A percentile compares a stretch with the other conserved stretches of the same genome.
phyloP scores from a whole-genome alignment of 1,140 invertebrate species.

The Zaprionus ornatus region DNA sequence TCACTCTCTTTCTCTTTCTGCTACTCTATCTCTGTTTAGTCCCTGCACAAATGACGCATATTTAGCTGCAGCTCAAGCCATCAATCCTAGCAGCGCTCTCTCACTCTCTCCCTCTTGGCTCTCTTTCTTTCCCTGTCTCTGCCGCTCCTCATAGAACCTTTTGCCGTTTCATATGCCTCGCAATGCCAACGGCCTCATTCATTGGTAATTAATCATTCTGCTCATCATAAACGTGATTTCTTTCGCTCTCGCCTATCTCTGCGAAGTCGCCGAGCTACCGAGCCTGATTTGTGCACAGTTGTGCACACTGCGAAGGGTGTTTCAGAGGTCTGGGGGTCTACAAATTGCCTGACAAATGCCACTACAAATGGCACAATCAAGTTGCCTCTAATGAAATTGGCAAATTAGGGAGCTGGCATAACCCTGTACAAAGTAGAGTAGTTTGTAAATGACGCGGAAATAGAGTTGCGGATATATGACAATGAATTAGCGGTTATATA shows the following conservation, averaged over 20 bases:
- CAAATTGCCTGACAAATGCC: constrained; percentile 51
- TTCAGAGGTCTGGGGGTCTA: not conserved
- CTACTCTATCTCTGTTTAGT: constrained; percentile 54
- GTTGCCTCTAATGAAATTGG: constrained; percentile 31
- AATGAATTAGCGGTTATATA: not conserved
- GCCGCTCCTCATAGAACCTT: constrained; percentile 35
- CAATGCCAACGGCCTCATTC: constrained; percentile 72
- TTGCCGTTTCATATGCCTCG: constrained; percentile 37
- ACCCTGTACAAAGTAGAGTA: not conserved
- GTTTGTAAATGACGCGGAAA: not conserved
- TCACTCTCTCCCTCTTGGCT: constrained; percentile 6
- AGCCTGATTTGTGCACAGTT: constrained; percentile 55
- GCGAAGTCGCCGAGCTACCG: not conserved
- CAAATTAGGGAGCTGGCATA: constrained; percentile 5
- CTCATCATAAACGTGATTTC: constrained; percentile 81
- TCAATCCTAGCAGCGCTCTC: constrained; percentile 57
- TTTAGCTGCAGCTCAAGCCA: constrained; percentile 79
- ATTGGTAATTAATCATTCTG: constrained; percentile 80
- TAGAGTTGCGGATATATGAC: not conserved
- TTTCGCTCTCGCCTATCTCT: constrained; percentile 54
- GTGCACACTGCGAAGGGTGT: constrained; percentile 7
- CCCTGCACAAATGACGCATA: constrained; percentile 78
- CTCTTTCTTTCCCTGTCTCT: constrained; percentile 24
- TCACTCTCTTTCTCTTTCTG: constrained; percentile 22
- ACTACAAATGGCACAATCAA: constrained; percentile 51